These are phyloP conservation scores for Tragelaphus eurycerus DNA, from an alignment of 2,797 vertebrate species.

Conservation along the genomic window DNA sequence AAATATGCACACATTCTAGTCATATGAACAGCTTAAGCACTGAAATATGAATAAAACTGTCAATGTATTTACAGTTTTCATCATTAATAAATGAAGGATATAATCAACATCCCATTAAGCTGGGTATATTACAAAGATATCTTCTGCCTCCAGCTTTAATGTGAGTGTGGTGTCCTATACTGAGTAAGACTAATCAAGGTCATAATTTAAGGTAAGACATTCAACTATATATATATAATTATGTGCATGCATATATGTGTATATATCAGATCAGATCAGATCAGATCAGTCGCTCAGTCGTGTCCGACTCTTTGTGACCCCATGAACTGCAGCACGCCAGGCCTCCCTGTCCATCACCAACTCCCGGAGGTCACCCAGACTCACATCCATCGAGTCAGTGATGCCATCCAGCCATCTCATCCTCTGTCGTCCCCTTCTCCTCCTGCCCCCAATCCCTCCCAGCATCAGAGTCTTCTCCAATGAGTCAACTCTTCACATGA, in stretches of 20 bases:
- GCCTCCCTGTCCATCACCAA: too few species aligned
- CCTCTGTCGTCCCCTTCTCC: too few species aligned
- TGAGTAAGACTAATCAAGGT: not conserved
- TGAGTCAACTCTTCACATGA: too few species aligned
- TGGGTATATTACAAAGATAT: not conserved
- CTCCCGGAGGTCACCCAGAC: too few species aligned
- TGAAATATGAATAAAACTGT: constrained; percentile 20
- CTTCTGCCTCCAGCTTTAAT: not conserved
- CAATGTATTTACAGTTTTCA: not conserved
- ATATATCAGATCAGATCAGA: not conserved
- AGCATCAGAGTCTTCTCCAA: too few species aligned
- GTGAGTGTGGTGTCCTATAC: not conserved
- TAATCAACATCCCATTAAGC: not conserved
- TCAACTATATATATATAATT: not conserved
- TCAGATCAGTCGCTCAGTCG: too few species aligned
- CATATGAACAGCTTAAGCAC: not conserved
- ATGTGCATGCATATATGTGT: not conserved
- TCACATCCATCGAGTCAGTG: too few species aligned
- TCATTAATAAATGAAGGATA: not conserved
- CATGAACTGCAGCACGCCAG: too few species aligned
- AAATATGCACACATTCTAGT: not conserved
- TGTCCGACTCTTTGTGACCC: too few species aligned
- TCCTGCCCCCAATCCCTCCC: too few species aligned
- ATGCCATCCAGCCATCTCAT: too few species aligned
- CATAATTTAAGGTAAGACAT: not conserved